These are phyloP conservation scores for Sminthopsis crassicaudata DNA, from an alignment of 2,113 vertebrate genomes.

Conservation along the genomic window DNA sequence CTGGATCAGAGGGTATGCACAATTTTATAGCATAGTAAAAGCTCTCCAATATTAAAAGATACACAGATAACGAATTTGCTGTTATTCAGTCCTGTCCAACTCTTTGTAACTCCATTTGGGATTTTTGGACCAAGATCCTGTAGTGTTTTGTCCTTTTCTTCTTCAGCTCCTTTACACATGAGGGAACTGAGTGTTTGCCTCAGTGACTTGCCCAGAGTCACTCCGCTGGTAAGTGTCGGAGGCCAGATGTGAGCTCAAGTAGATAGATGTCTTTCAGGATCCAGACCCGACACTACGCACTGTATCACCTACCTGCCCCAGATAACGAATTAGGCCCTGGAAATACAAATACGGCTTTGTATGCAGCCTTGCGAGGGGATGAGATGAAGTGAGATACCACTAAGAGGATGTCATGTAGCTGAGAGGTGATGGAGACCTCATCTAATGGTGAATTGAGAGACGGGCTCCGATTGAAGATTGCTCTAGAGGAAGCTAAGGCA, in stretches of 20 bases:
- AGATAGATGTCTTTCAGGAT: not conserved
- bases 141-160: not conserved
- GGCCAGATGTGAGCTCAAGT: not conserved
- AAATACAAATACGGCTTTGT: not conserved
- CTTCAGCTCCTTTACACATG: not conserved
- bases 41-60: conserved; percentile 8
- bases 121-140: not conserved
- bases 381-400: not conserved
- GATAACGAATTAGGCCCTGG: not conserved
- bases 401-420: not conserved
- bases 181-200: not conserved
- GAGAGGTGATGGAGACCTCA: not conserved
- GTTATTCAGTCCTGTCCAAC: not conserved
- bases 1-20: not conserved
- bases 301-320: not conserved
- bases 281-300: no score
- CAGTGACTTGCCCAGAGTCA: not conserved
- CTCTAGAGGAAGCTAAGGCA: not conserved
- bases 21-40: not conserved
- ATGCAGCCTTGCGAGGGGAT: not conserved
- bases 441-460: not conserved
- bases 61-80: not conserved
- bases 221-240: not conserved
- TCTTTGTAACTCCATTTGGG: not conserved
- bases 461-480: not conserved